Conservation (phyloP, 2,113 vertebrate species). For the Aplodontia rufa region DNA sequence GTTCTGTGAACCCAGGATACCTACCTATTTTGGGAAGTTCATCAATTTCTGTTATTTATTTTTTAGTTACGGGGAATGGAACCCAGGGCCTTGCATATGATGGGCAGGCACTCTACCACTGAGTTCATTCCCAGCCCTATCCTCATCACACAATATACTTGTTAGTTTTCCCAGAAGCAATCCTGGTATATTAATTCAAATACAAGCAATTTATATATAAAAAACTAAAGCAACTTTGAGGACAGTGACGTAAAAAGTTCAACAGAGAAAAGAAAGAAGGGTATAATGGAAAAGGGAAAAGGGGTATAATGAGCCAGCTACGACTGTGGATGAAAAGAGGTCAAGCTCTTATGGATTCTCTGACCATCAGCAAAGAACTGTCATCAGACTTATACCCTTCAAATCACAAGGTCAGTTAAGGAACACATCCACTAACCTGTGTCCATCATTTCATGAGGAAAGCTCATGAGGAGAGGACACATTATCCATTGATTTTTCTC, state of each 20-base stretch:
- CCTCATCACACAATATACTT: not conserved
- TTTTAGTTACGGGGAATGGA: too few species aligned
- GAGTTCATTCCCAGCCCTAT: too few species aligned
- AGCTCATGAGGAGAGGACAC: not conserved
- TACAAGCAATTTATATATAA: not conserved
- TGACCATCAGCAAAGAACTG: too few species aligned
- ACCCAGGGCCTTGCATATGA: too few species aligned
- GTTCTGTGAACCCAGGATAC: not conserved
- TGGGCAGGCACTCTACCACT: too few species aligned
- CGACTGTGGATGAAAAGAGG: not conserved
- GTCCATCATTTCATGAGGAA: not conserved
- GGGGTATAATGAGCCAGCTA: not conserved
- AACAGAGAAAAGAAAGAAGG: not conserved
- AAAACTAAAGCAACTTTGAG: not conserved
- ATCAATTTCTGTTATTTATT: not conserved
- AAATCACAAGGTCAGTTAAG: not conserved
- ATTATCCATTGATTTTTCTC: not conserved
- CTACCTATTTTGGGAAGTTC: not conserved
- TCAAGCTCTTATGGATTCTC: not conserved
- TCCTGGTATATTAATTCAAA: not conserved
- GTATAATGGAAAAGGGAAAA: not conserved
- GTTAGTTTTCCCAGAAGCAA: not conserved
- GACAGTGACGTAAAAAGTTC: not conserved
- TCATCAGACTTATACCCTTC: not conserved
- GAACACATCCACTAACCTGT: rapidly evolving